Conservation (phyloP, 2,113 vertebrate species). For the Carassius carassius region DNA sequence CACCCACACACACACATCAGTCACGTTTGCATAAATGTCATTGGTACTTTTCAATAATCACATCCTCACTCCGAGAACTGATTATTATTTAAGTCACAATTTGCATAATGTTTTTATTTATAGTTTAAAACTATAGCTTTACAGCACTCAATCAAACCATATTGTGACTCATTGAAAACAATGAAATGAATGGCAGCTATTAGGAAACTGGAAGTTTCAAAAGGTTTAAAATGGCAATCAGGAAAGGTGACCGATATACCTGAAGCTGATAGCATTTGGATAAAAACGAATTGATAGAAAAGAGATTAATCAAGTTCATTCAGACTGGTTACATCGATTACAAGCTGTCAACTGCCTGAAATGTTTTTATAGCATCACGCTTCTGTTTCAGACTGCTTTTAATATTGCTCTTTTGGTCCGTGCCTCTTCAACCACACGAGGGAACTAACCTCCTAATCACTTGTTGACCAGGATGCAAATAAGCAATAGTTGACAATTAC, state of each 20-base stretch:
- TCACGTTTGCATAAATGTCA: not conserved
- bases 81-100: not conserved
- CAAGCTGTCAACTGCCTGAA: not conserved
- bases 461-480: constrained; percentile 58
- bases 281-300: not conserved
- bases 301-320: not conserved
- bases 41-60: not conserved
- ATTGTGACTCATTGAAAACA: not conserved
- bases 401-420: constrained; percentile 41
- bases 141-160: not conserved
- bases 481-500: constrained; percentile 55
- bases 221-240: not conserved
- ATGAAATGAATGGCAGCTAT: not conserved
- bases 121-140: no score
- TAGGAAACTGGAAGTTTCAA: not conserved
- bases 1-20: constrained; percentile 48
- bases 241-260: not conserved
- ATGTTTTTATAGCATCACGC: not conserved
- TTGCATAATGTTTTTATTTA: not conserved
- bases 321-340: constrained; percentile 10
- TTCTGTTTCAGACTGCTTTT: not conserved
- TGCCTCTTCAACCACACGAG: constrained; percentile 50
- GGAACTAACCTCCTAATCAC: constrained; percentile 51
- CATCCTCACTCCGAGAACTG: not conserved
- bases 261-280: no score